These are phyloP conservation scores for Romanomermis culicivorax DNA, from an alignment of 2,888 invertebrate species.

Conservation along the genomic window DNA sequence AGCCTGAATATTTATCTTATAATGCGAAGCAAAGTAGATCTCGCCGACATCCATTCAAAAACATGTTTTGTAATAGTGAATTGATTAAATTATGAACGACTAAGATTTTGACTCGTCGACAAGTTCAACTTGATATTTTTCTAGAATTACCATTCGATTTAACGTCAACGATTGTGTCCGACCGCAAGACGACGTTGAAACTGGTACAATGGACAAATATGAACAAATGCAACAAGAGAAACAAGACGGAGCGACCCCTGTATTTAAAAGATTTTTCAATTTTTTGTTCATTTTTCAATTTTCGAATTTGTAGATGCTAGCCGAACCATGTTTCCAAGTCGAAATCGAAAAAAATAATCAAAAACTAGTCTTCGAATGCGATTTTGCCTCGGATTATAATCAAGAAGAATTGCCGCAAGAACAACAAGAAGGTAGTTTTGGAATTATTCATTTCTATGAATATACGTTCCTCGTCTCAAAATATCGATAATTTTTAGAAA, in stretches of 20 bases:
- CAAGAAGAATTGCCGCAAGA: too few relatives aligned
- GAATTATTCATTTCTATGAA: too few relatives aligned
- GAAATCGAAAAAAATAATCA: constrained; percentile 52
- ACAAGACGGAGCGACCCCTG: background rate
- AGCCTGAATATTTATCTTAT: background rate
- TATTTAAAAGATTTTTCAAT: background rate
- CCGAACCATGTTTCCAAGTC: constrained; percentile 72
- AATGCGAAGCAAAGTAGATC: too few relatives aligned
- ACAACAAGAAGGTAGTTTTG: too few relatives aligned
- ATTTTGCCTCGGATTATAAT: too few relatives aligned
- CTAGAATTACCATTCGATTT: constrained; percentile 52
- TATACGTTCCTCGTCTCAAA: too few relatives aligned
- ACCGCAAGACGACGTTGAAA: constrained; percentile 38
- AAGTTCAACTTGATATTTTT: constrained; percentile 18
- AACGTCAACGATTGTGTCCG: constrained; percentile 90
- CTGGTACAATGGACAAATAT: constrained; percentile 5
- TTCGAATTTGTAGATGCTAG: constrained; percentile 42
- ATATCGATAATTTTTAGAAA: too few relatives aligned
- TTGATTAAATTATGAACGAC: too few relatives aligned
- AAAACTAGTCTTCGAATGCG: constrained; percentile 27
- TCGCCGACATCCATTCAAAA: too few relatives aligned
- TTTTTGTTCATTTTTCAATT: background rate
- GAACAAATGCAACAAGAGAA: constrained; percentile 13
- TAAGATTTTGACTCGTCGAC: too few relatives aligned
- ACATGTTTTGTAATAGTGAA: too few relatives aligned